Evolutionary conservation across 1,140 invertebrate species (phyloP).

Genomic region (Armadillidium nasatum): DNA sequence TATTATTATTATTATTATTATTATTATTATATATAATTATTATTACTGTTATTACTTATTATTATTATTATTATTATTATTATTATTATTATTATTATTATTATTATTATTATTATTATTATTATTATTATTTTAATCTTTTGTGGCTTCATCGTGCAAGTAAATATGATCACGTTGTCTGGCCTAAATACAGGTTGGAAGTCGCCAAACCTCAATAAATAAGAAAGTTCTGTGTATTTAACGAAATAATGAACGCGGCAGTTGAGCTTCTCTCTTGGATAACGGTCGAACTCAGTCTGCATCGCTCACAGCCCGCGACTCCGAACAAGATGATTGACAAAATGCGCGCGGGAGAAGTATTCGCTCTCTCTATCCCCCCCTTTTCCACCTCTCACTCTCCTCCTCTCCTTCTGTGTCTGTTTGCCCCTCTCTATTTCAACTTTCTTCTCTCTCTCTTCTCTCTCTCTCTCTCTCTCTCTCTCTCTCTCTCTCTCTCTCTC

Average conservation of each 20-base stretch:
- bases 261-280: background rate
- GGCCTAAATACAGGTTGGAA: background rate
- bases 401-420: background rate
- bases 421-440: background rate
- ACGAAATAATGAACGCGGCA: background rate
- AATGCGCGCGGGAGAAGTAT: background rate
- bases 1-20: too few species aligned
- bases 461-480: constrained; percentile 2
- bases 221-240: background rate
- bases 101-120: too few species aligned
- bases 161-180: constrained; percentile 2
- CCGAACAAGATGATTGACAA: background rate
- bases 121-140: background rate
- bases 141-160: background rate
- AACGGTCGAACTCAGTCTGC: background rate
- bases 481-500: constrained; percentile 2
- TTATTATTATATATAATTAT: too few species aligned
- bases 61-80: too few species aligned
- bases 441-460: background rate
- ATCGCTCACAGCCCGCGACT: background rate
- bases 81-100: too few species aligned
- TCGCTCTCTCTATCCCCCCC: too few species aligned
- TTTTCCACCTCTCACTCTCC: background rate
- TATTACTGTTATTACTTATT: too few species aligned
- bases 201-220: constrained; percentile 1